Evolutionary conservation across 1,140 invertebrate genomes (phyloP), one percentile per base, ranked within the genome.

Genomic region (Drosophila pandora): DNA sequence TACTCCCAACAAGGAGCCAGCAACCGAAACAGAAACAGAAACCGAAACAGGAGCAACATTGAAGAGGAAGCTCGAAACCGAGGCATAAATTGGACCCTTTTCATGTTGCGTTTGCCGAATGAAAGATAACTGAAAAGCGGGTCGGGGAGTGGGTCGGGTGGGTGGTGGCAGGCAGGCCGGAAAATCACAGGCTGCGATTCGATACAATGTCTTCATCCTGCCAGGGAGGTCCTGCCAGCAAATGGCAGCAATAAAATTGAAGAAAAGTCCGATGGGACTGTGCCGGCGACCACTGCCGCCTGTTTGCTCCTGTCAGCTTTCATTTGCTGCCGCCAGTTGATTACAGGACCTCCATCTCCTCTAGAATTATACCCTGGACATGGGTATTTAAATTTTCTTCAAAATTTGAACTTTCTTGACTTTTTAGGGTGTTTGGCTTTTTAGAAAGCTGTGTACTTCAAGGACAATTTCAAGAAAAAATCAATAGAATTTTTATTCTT

Each of bases 191-290:
- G 4, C 30, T 60, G 53, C 45, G 30, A 57, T 60, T 55, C 71
- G 70, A 75, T 63, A 79, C 57, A 81, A 72, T 65, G 62, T 81
- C 57, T 75, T 69, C 58, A 77, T 68, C 55, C 48, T 22, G 48
- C 55, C 48, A 25, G 48, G 34, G 30, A 13, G 55, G 41, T 62
- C 37, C 52, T 61, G 4, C 25, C 41, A 21, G 49, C 45, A 61
- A 80, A 80, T 76, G 80, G 43, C 57, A 43, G 72, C 75, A 75
- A 78, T 82, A 78, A 83, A 78, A 83, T 74, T 83, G 69, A 63
- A 83, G 65, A 55, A 70, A 75, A 47, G 57, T 49, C 68, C 64
- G 12, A 69, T 69, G 39, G 50, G 64, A 62, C 30, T 28, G 34
- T 52, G 69, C 17, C 41, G 17, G 43, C 7, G 21, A 58, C 25